Evolutionary conservation across 2,113 vertebrate species (phyloP).

Genomic region (Oostethus manadensis): DNA sequence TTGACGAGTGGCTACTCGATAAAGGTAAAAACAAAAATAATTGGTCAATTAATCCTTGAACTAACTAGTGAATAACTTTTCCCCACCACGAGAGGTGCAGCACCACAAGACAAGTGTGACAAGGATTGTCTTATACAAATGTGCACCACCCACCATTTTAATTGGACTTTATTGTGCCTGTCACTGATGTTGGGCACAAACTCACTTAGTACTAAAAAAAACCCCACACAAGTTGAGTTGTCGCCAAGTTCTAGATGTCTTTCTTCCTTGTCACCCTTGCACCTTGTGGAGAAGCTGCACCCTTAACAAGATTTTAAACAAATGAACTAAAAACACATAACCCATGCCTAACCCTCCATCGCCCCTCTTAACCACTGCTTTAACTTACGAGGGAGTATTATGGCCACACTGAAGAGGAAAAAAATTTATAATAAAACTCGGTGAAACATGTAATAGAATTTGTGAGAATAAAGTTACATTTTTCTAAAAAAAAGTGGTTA

Average conservation of each 20-base stretch:
- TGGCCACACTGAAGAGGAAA: not conserved
- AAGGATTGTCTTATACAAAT: constrained; percentile 32
- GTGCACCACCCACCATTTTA: constrained; percentile 16
- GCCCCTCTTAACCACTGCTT: constrained; percentile 60
- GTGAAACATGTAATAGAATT: not conserved
- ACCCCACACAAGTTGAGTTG: not conserved
- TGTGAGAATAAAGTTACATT: not conserved
- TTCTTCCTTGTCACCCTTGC: constrained; percentile 56
- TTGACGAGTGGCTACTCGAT: constrained; percentile 99
- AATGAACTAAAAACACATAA: constrained; percentile 73
- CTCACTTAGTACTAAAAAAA: constrained; percentile 1
- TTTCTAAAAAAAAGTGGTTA: not conserved
- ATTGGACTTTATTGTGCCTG: constrained; percentile 32
- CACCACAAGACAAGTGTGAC: constrained; percentile 61
- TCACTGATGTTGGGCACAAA: constrained; percentile 23
- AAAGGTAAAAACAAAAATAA: constrained; percentile 88
- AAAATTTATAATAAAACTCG: not conserved
- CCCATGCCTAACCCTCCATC: constrained; percentile 77
- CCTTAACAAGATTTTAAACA: constrained; percentile 68
- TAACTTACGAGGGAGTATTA: constrained; percentile 6
- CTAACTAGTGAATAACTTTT: constrained; percentile 75
- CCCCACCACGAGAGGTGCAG: constrained; percentile 80
- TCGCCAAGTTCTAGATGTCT: not conserved
- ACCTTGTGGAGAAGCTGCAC: constrained; percentile 67
- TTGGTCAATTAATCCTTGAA: constrained; percentile 71